Percentiles rank a stretch among this genome's conserved stretches.
Evolutionary conservation across 2,888 invertebrate genomes (phyloP).

Genomic region (Axea sp.): DNA sequence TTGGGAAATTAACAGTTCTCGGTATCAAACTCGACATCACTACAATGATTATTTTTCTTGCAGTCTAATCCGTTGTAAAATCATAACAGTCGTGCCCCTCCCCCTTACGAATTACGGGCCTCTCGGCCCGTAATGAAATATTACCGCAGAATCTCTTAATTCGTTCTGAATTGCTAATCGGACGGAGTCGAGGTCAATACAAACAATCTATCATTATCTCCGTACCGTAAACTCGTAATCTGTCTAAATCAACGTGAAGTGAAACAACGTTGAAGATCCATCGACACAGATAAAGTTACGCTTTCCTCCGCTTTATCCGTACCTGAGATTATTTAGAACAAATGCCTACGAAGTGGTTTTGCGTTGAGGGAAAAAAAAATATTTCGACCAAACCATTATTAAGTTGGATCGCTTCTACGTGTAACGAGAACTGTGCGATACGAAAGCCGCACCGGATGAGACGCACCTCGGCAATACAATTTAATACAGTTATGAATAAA

Average conservation of each 20-base stretch:
- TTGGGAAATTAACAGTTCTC: conserved; percentile 5
- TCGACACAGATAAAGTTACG: conserved; percentile 10
- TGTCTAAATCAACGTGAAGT: conserved; percentile 28
- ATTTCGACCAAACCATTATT: no score
- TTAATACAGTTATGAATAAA: no score
- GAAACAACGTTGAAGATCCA: conserved; percentile 11
- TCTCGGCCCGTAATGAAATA: conserved; percentile 39
- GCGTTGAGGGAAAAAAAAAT: no score
- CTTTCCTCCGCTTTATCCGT: no score
- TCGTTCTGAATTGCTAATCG: conserved; percentile 53
- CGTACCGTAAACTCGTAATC: conserved; percentile 45
- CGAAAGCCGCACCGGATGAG: no score
- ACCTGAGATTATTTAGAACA: no score
- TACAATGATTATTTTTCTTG: conserved; percentile 20
- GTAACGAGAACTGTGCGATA: no score
- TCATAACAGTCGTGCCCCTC: conserved; percentile 2
- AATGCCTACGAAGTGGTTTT: no score
- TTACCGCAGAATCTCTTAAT: conserved; percentile 53
- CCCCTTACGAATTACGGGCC: background rate
- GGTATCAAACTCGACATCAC: conserved; percentile 8
- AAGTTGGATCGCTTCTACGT: no score
- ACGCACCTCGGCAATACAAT: no score
- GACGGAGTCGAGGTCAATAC: conserved; percentile 38
- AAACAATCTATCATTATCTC: conserved; percentile 53
- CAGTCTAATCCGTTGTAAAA: conserved; percentile 24